These are phyloP conservation scores for silkworm (Bombyx mori) DNA, from an alignment of 1,140 invertebrate genomes.

Conservation along the genomic window ASM3026992v2 NC_085116.1:14262501-14263000, in stretches of 20 bases:
- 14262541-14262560: slow-evolving; percentile 6
- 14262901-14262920: slow-evolving; percentile 63
- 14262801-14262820: slow-evolving; percentile 54
- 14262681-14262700: too few species aligned
- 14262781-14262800: slow-evolving; percentile 44
- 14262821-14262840: slow-evolving; percentile 63
- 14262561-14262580: too few species aligned
- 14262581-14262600: too few species aligned
- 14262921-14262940: slow-evolving; percentile 55
- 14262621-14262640: too few species aligned
- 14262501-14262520: slow-evolving; percentile 21
- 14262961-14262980: slow-evolving; percentile 44
- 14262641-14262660: too few species aligned
- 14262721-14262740: too few species aligned
- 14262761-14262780: background rate
- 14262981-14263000: slow-evolving; percentile 20
- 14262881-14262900: slow-evolving; percentile 61
- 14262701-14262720: too few species aligned
- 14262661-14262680: too few species aligned
- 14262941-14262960: slow-evolving; percentile 60
- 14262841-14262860: slow-evolving; percentile 37
- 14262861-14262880: slow-evolving; percentile 61
- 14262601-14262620: too few species aligned
- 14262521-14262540: slow-evolving; percentile 22
- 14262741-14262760: too few species aligned